Evolutionary conservation across 2,113 vertebrate species (phyloP).

Genomic region (Apodemus sylvaticus): DNA sequence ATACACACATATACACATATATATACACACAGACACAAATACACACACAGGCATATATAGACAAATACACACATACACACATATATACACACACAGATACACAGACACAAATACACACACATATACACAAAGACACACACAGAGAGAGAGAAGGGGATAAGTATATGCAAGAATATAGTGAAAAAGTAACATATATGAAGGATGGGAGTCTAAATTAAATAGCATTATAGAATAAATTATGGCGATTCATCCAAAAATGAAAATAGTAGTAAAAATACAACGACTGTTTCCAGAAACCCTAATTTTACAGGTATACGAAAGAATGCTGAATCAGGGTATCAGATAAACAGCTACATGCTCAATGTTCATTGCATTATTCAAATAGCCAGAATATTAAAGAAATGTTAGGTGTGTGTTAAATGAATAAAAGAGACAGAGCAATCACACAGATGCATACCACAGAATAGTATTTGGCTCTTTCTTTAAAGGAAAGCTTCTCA

Average conservation of each 20-base stretch:
- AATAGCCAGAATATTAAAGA: background rate
- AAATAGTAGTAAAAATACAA: background rate
- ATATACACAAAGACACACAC: background rate
- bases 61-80: background rate
- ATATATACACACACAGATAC: background rate
- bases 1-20: background rate
- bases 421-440: background rate
- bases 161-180: background rate
- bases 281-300: background rate
- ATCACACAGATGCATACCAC: background rate
- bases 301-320: background rate
- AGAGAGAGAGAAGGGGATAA: background rate
- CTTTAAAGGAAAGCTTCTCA: background rate
- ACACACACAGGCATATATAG: background rate
- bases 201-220: background rate
- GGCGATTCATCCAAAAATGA: background rate
- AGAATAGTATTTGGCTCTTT: background rate
- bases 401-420: background rate
- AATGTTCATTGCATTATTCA: background rate
- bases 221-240: background rate
- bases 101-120: too few relatives aligned
- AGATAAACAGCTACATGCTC: background rate
- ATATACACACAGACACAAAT: background rate
- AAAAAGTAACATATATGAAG: background rate
- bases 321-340: background rate